These are phyloP conservation scores for Petrophora chlorosata DNA, from an alignment of 2,888 invertebrate species.

Conservation along the genomic window DNA sequence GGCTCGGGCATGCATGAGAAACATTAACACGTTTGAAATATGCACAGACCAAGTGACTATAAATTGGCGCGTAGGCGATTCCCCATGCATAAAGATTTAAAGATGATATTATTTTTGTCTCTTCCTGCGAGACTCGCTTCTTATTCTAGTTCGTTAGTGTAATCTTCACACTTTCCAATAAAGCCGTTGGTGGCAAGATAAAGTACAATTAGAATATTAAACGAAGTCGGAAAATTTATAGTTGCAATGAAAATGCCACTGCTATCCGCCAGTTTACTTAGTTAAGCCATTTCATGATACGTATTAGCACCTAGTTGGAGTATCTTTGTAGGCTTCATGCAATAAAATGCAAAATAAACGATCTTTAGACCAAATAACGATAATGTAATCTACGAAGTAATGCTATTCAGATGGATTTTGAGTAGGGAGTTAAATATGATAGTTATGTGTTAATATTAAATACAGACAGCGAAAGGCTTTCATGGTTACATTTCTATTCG, in stretches of 20 bases:
- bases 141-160: conserved; percentile 63
- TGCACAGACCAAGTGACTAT: conserved; percentile 54
- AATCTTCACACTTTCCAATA: conserved; percentile 67
- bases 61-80: conserved; percentile 65
- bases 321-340: conserved; percentile 26
- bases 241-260: conserved; percentile 35
- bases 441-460: not conserved
- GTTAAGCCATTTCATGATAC: conserved; percentile 32
- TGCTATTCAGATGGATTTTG: not conserved
- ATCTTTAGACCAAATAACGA: conserved; percentile 12
- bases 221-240: conserved; percentile 41
- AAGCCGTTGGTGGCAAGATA: conserved; percentile 51
- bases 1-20: conserved; percentile 52
- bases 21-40: conserved; percentile 65
- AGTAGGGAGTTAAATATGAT: conserved; percentile 2
- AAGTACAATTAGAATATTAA: conserved; percentile 55
- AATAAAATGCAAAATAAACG: conserved; percentile 21
- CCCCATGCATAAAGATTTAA: conserved; percentile 59
- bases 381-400: conserved; percentile 5
- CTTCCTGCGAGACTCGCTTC: conserved; percentile 47
- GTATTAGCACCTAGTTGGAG: conserved; percentile 24
- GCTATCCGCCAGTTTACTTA: conserved; percentile 32
- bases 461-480: not conserved
- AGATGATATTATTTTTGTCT: conserved; percentile 61
- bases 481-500: too few species aligned